Conservation (phyloP, 1,140 invertebrate species). For the Hycleus cichorii region DNA sequence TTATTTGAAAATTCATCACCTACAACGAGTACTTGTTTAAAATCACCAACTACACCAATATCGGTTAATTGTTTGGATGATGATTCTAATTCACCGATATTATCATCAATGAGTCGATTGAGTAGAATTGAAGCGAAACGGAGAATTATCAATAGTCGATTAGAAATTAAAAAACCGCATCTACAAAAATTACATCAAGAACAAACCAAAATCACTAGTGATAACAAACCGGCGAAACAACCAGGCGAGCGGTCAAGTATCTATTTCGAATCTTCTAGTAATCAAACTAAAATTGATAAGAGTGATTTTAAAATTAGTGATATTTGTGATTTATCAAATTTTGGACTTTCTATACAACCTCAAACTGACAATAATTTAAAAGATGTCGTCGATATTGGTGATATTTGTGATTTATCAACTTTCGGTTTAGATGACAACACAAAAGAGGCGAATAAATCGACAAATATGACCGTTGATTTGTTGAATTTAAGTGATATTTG, state of each 20-base stretch:
- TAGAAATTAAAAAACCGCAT: not conserved
- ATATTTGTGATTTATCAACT: constrained; percentile 29
- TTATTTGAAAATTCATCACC: constrained; percentile 3
- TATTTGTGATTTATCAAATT: constrained; percentile 10
- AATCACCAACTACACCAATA: too few relatives aligned
- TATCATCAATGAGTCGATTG: not conserved
- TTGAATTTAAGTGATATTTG: not conserved
- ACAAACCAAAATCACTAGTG: not conserved
- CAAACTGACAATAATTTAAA: not conserved
- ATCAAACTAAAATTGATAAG: not conserved
- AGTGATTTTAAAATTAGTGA: constrained; percentile 7
- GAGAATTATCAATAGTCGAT: not conserved
- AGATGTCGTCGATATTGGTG: not conserved
- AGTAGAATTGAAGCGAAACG: not conserved
- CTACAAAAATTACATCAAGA: not conserved
- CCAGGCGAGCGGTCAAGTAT: too few relatives aligned
- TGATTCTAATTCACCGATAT: not conserved
- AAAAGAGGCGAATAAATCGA: constrained; percentile 2
- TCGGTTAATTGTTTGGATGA: not conserved
- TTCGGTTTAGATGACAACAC: constrained; percentile 17
- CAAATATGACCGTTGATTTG: too few relatives aligned
- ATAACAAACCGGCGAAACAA: not conserved
- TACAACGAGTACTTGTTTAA: not conserved
- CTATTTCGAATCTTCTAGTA: not conserved
- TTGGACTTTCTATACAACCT: not conserved